Base-by-base conservation (phyloP, 2,888 invertebrate genomes). In the Megaustenia siamemsis region DNA sequence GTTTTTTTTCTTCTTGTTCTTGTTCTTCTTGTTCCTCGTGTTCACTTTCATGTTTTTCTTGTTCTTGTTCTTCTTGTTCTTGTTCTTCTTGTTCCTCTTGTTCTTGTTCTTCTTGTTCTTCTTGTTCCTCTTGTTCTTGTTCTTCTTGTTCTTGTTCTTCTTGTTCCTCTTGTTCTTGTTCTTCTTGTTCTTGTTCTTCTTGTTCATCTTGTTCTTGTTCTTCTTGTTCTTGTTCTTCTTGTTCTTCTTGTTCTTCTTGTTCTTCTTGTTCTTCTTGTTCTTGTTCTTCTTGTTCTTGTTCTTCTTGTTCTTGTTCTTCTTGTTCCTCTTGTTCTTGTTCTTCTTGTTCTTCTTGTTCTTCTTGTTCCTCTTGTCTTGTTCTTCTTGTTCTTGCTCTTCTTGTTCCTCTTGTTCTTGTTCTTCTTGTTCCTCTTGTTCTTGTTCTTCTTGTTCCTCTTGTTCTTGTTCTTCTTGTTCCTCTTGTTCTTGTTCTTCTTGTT, bases 271-370 rank as follows among this genome's bases (percentile, higher is more conserved):
- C 63, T 63, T 63, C n/a, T 12, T 63, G 28, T 63, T 21, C 63
- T 63, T n/a, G n/a, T 63, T 63, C 63, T 63, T 63, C n/a, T 63
- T 63, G 28, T 63, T 63, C n/a, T 63, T 63, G n/a, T 63, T 63
- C 63, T 63, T 21, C 63, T 63, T 21, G n/a, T 63, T 63, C 63
- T 63, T 63, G n/a, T 63, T 63, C 63, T 63, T 63, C 63, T 63
- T 63, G n/a, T 63, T n/a, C 63, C 28, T 1, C 24, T 63, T 10
- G n/a, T 63, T 63, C 63, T 63, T 63, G n/a, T 63, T 63, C 63
- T 63, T 63, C 63, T 63, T 63, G n/a, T 63, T 63, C 3, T n/a
- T 63, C 63, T 63, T 21, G 28, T 63, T 63, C n/a, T 63, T 63
- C 63, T 63, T 63, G n/a, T 63, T 63, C 28, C 28, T 63, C 24